Evolutionary conservation across 2,888 invertebrate genomes (phyloP).

Genomic region (Linnaemya tessellans): DNA sequence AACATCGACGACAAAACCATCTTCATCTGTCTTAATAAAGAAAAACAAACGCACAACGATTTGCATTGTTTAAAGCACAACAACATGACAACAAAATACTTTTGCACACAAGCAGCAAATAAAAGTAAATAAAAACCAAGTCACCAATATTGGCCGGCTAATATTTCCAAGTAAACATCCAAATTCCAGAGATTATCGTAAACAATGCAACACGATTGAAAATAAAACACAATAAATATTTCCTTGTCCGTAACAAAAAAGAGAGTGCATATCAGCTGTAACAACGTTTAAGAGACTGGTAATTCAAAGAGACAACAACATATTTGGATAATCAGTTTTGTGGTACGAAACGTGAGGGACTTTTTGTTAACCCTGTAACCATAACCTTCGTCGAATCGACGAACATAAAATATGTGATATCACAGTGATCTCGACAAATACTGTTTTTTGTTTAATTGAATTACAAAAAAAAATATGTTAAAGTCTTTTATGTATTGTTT

Average conservation of each 20-base stretch:
- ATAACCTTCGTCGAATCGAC: too few relatives aligned
- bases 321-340: not conserved
- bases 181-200: slow-evolving; percentile 55
- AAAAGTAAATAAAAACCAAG: slow-evolving; percentile 52
- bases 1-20: slow-evolving; percentile 39
- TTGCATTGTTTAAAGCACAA: slow-evolving; percentile 44
- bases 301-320: not conserved
- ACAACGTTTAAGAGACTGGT: slow-evolving; percentile 15
- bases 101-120: not conserved
- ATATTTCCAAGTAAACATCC: slow-evolving; percentile 63
- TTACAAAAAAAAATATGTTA: too few relatives aligned
- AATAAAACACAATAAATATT: slow-evolving; percentile 5
- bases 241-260: slow-evolving; percentile 14
- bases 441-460: too few relatives aligned
- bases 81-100: slow-evolving; percentile 43
- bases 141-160: slow-evolving; percentile 46
- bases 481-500: too few relatives aligned
- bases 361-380: too few relatives aligned
- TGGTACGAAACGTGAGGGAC: not conserved
- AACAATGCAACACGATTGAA: slow-evolving; percentile 52
- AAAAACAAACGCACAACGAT: slow-evolving; percentile 41
- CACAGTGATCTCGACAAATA: too few relatives aligned
- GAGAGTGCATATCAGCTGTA: slow-evolving; percentile 37
- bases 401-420: too few relatives aligned
- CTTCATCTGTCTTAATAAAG: slow-evolving; percentile 36